Evolutionary conservation across 2,797 vertebrate genomes (phyloP), one percentile per base, ranked within the genome.

Genomic region (Loriculus beryllinus): DNA sequence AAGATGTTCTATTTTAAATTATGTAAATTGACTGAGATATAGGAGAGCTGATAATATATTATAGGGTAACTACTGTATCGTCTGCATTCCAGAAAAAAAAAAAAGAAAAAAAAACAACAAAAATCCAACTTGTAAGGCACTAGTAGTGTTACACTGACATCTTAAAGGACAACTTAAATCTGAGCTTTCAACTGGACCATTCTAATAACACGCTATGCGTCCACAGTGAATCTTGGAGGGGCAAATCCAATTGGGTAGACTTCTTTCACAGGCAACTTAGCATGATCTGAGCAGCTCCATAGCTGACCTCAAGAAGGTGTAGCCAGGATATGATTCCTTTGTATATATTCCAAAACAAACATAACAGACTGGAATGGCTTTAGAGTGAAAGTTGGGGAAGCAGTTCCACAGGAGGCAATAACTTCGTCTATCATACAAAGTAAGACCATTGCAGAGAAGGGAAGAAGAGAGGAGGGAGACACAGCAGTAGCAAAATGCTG

Each of bases 1-100:
- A 99, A 99, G 99, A 99, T 99, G 99, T 99, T 99, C 99, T 99
- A 99, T 99, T 99, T 99, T 99, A 99, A 99, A 99, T 98, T 97
- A 99, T 99, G 98, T 99, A 99, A 98, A 99, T 99, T 98, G 98
- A 98, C 97, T 97, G 98, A 99, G 98, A 99, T 99, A 99, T 99
- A 99, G 98, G 98, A 98, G 98, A 98, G 98, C 98, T 98, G 98
- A 98, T 98, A 98, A 97, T 98, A 98, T 98, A 98, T 98, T 98
- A 99, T 98, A 98, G 98, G 98, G 98, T 98, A 99, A 98, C 97
- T 98, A 99, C 98, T 98, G 98, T 98, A 99, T 98, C 98, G 98
- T 99, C 98, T 98, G 98, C 99, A 99, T 99, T 99, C 98, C 99
- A 98, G 98, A 98, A 98, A 98, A 98, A 98, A 33, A 39, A 35